These are phyloP conservation scores for Corynorhinus townsendii DNA, from an alignment of 2,113 vertebrate genomes.

Conservation along the genomic window DNA sequence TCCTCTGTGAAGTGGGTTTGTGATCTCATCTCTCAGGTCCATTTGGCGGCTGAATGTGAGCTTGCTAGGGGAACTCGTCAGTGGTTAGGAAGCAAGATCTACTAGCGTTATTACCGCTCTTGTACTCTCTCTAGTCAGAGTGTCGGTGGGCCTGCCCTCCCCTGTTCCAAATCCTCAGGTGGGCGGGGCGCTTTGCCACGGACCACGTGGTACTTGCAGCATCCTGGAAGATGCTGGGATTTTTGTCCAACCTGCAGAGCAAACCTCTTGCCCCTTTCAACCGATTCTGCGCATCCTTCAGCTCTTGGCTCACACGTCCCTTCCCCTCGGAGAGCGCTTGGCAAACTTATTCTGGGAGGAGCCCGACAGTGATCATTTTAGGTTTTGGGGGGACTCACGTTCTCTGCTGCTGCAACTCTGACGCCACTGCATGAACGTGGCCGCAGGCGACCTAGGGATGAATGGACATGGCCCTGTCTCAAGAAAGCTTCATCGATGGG, in stretches of 20 bases:
- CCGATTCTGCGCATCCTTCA: not conserved
- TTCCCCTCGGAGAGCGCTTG: not conserved
- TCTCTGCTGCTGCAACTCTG: not conserved
- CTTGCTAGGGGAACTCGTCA: not conserved
- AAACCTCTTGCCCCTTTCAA: not conserved
- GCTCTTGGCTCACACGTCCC: fast-evolving
- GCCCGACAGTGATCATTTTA: no score
- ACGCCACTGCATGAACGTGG: fast-evolving
- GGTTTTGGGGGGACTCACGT: no score
- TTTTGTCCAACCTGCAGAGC: not conserved
- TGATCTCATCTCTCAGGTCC: not conserved
- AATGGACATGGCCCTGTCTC: not conserved
- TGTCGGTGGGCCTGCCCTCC: fast-evolving
- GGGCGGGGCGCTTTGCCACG: fast-evolving
- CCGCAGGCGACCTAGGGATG: fast-evolving
- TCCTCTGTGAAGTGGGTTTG: not conserved
- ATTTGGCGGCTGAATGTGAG: not conserved
- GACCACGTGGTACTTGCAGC: fast-evolving
- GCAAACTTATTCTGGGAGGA: not conserved
- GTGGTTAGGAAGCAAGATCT: not conserved
- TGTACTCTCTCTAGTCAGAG: not conserved
- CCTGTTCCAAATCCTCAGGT: fast-evolving
- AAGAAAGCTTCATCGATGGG: not conserved
- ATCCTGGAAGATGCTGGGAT: not conserved
- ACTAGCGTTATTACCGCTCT: fast-evolving